Conservation (phyloP, 2,888 invertebrate genomes). For the Lithophane semibrunnea region DNA sequence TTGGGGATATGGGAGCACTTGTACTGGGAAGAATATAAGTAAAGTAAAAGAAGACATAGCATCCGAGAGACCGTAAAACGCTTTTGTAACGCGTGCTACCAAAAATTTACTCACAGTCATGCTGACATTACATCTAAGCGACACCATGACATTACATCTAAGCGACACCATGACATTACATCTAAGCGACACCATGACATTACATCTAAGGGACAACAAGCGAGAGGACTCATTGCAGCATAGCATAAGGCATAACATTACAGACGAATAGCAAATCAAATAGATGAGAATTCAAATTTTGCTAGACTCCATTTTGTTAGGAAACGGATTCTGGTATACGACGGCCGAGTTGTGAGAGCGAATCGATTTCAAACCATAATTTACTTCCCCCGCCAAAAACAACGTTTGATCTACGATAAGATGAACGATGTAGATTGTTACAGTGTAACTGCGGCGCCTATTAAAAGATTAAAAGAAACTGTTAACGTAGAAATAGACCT, state of each 20-base stretch:
- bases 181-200: no score
- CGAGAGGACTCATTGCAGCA: not conserved
- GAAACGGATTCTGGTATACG: slow-evolving; percentile 50
- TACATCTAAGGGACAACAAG: not conserved
- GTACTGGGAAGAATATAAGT: not conserved
- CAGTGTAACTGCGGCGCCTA: slow-evolving; percentile 40
- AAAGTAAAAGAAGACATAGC: slow-evolving; percentile 3
- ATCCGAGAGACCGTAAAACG: not conserved
- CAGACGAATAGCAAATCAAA: slow-evolving; percentile 17
- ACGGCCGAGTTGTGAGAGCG: slow-evolving; percentile 54
- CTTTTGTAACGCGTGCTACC: not conserved
- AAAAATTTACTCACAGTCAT: not conserved
- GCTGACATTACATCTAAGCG: not conserved
- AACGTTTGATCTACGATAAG: slow-evolving; percentile 76
- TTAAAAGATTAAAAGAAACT: slow-evolving; percentile 61
- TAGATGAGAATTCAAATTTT: slow-evolving; percentile 52
- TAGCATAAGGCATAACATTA: not conserved
- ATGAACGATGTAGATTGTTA: slow-evolving; percentile 66
- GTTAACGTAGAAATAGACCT: slow-evolving; percentile 54
- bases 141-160: not conserved
- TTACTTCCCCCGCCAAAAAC: slow-evolving; percentile 75
- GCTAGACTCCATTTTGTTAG: slow-evolving; percentile 29
- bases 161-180: not conserved
- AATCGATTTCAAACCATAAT: slow-evolving; percentile 71
- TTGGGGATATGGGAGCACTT: slow-evolving; percentile 32